phyloP scores from a whole-genome alignment of 1,140 invertebrate species.

The Pinna nobilis region DNA sequence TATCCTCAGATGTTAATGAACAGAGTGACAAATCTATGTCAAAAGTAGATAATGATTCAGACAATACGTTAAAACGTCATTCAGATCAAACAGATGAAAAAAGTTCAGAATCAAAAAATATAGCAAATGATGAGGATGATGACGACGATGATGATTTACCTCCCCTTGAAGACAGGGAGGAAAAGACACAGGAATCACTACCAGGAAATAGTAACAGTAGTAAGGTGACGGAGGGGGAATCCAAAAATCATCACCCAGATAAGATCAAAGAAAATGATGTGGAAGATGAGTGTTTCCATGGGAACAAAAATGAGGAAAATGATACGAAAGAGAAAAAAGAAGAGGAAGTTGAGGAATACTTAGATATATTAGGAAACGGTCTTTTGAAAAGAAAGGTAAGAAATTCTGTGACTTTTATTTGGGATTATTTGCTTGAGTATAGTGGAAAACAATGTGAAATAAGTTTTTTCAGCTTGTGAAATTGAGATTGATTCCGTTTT shows the following conservation, averaged over 20 bases:
- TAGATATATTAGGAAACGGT: slow-evolving; percentile 57
- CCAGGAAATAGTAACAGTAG: background rate
- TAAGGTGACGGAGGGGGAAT: background rate
- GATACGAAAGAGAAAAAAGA: slow-evolving; percentile 2
- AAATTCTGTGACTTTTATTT: too few species aligned
- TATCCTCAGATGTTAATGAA: too few species aligned
- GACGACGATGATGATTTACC: slow-evolving; percentile 15
- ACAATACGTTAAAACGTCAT: too few species aligned
- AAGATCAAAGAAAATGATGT: slow-evolving; percentile 36
- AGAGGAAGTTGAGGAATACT: slow-evolving; percentile 30
- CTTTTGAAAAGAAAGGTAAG: slow-evolving; percentile 52
- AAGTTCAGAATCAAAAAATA: background rate
- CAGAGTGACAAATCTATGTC: too few species aligned
- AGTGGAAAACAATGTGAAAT: too few species aligned
- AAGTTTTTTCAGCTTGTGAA: too few species aligned
- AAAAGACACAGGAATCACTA: background rate
- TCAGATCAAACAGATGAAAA: too few species aligned
- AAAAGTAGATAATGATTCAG: too few species aligned
- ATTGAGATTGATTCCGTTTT: too few species aligned
- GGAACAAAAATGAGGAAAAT: slow-evolving; percentile 18
- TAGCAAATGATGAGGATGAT: background rate
- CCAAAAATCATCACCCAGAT: slow-evolving; percentile 13
- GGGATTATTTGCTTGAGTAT: too few species aligned
- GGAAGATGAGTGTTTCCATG: slow-evolving; percentile 14
- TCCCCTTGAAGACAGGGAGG: background rate